These are phyloP conservation scores for Reticulitermes speratus DNA, from an alignment of 1,140 invertebrate species.

Conservation along the genomic window DNA sequence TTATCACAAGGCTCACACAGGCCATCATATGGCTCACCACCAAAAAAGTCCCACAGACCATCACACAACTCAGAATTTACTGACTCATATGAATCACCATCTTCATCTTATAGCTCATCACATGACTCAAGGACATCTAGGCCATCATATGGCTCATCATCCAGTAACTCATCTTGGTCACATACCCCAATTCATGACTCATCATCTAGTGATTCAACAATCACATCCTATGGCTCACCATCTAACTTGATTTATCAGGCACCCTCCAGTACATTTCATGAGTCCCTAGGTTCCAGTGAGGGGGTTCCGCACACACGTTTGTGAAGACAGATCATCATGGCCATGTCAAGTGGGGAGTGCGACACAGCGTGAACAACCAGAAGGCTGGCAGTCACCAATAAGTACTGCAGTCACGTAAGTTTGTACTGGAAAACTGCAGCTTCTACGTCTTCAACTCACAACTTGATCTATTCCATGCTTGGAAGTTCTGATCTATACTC, in stretches of 20 bases:
- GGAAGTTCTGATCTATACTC: not conserved
- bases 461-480: not conserved
- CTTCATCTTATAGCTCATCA: not conserved
- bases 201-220: not conserved
- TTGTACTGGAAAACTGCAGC: not conserved
- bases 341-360: constrained; percentile 47
- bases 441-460: not conserved
- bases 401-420: not conserved
- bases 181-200: not conserved
- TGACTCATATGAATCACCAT: not conserved
- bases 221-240: not conserved
- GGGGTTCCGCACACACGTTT: constrained; percentile 38
- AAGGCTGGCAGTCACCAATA: constrained; percentile 26
- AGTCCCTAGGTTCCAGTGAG: not conserved
- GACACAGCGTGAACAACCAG: constrained; percentile 40
- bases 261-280: not conserved
- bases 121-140: not conserved
- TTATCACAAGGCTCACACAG: not conserved
- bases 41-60: not conserved
- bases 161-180: not conserved
- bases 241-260: not conserved
- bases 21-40: not conserved
- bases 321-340: constrained; percentile 46
- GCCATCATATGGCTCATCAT: not conserved
- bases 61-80: not conserved